Conservation (phyloP, 1,140 invertebrate genomes). For the Araneus ventricosus region DNA sequence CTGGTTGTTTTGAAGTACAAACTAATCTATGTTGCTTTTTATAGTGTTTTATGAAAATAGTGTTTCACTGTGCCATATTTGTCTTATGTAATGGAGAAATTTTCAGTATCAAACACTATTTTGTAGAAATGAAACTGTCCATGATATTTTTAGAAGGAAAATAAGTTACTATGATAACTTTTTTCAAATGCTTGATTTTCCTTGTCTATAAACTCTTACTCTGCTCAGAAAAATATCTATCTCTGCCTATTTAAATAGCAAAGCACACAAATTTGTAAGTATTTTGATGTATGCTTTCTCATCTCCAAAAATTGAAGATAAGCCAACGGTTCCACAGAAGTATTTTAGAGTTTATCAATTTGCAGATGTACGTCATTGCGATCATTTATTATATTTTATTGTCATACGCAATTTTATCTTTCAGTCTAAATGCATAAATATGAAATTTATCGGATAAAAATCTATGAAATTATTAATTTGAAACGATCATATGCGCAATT, state of each 20-base stretch:
- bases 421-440: no score
- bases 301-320: not conserved
- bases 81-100: conserved; percentile 49
- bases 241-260: conserved; percentile 41
- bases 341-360: not conserved
- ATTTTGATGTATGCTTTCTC: conserved; percentile 23
- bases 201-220: conserved; percentile 24
- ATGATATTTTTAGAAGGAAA: conserved; percentile 70
- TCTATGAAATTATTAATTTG: no score
- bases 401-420: no score
- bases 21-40: conserved; percentile 58
- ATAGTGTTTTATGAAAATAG: conserved; percentile 29
- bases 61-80: conserved; percentile 63
- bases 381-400: no score
- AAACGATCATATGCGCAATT: no score
- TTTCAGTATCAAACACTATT: conserved; percentile 46
- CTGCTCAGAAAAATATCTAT: conserved; percentile 12
- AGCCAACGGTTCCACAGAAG: conserved; percentile 2
- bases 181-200: not conserved
- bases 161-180: conserved; percentile 51
- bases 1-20: conserved; percentile 49
- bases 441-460: no score
- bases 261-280: conserved; percentile 30
- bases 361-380: no score
- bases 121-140: conserved; percentile 66